phyloP scores from a whole-genome alignment of 2,888 invertebrate species.

The Tipula unca region DNA sequence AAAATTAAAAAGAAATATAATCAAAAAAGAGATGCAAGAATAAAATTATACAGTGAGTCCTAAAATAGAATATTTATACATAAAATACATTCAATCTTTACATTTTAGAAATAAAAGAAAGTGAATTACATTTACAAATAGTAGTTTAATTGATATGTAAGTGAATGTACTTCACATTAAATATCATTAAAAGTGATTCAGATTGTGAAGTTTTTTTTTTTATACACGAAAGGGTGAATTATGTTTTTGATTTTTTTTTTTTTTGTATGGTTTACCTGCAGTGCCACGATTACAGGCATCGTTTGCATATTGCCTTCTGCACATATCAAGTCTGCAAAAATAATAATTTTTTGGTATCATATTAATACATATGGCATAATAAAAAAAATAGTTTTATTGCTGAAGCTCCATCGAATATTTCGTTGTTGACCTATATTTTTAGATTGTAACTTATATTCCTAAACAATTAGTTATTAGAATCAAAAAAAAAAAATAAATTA shows the following conservation, averaged over 20 bases:
- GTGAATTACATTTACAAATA: background rate
- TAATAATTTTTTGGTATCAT: constrained; percentile 20
- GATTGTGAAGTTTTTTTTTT: background rate
- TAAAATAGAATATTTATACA: background rate
- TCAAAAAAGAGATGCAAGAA: background rate
- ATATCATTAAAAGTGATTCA: background rate
- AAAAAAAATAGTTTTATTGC: background rate
- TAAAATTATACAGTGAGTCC: background rate
- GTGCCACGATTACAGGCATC: constrained; percentile 97
- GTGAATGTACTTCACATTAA: background rate
- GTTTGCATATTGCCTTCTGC: constrained; percentile 89
- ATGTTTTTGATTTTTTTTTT: background rate
- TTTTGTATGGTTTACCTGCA: constrained; percentile 66
- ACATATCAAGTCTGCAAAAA: constrained; percentile 95
- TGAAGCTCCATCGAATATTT: background rate
- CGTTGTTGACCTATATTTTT: background rate
- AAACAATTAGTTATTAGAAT: constrained; percentile 8
- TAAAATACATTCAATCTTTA: background rate
- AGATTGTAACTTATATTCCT: background rate
- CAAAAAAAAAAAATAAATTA: background rate
- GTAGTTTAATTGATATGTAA: background rate
- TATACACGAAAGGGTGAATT: background rate
- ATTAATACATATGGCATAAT: background rate
- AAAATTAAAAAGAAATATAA: background rate
- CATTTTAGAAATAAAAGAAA: background rate